Evolutionary conservation across 2,888 invertebrate species (phyloP), one percentile per base, ranked within the genome.

Genomic region (Perithous albicinctus): DNA sequence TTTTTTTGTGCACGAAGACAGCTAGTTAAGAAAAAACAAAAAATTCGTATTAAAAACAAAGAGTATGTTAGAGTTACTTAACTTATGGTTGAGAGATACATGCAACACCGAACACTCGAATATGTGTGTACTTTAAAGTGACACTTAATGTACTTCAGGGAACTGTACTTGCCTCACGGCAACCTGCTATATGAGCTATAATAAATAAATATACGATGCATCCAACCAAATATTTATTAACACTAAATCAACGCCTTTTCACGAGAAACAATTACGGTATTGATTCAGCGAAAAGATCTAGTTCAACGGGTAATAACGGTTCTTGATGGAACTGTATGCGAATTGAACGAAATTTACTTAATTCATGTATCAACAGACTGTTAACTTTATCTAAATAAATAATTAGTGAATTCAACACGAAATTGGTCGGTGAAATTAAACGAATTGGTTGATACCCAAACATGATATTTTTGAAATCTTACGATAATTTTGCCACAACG

Each of bases 321-420:
- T 56, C 56, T 56, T 41, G 56, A 56, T 56, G 56, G 56, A n/a
- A 26, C 56, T 32, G 29, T 56, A 29, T 23, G 54, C 54, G 54
- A 54, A 54, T 54, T 26, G 10, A 54, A 54, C 26, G 26, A 12
- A 54, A 54, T 26, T 10, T 26, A 54, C 20, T 23, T 6, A 23
- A 54, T 26, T 23, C 10, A 54, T 54, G 29, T 41, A 1, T 12
- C 41, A 41, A 41, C 8, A 8, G 41, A 12, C 12, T 41, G 41
- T 41, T 41, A 12, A 12, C 12, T 41, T 56, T 56, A 26, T 12
- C 29, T 0, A 56, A 56, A 29, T 56, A 15, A 56, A 56, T n/a
- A n/a, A n/a, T n/a, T n/a, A n/a, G n/a, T n/a, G n/a, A n/a, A n/a
- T n/a, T n/a, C n/a, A n/a, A n/a, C n/a, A 56, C 56, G 56, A 29